phyloP scores from a whole-genome alignment of 92 coral and sea anemone genomes.

The Bergia puertoricense region DNA sequence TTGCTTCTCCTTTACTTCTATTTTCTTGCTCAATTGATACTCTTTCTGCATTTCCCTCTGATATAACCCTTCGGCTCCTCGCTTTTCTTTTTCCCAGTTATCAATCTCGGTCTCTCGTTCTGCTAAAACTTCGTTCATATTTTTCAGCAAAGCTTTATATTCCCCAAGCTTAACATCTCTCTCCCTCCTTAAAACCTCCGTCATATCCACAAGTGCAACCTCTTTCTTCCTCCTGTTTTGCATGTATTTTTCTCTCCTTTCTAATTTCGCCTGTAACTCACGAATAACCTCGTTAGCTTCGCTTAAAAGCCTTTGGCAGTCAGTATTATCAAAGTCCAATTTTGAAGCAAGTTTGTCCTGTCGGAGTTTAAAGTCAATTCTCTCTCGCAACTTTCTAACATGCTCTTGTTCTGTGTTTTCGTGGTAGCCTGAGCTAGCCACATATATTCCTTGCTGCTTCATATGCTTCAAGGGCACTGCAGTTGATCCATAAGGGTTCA shows the following conservation, averaged over 20 bases:
- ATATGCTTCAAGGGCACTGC: background rate
- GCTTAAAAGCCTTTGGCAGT: slow-evolving; percentile 38
- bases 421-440: background rate
- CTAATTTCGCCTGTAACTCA: slow-evolving; percentile 49
- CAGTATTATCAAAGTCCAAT: slow-evolving; percentile 55
- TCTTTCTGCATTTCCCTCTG: slow-evolving; percentile 48
- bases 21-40: slow-evolving; percentile 51
- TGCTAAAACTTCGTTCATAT: slow-evolving; percentile 53
- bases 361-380: slow-evolving; percentile 51
- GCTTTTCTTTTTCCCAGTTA: slow-evolving; percentile 43
- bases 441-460: background rate
- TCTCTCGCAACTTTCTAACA: slow-evolving; percentile 53
- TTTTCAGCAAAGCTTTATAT: slow-evolving; percentile 48
- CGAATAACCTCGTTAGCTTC: slow-evolving; percentile 51
- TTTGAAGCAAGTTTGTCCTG: slow-evolving; percentile 56
- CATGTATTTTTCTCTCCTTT: slow-evolving; percentile 55
- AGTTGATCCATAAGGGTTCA: background rate
- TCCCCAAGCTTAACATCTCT: slow-evolving; percentile 60
- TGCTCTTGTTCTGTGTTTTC: slow-evolving; percentile 32
- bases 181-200: slow-evolving; percentile 46
- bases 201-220: slow-evolving; percentile 40
- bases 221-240: slow-evolving; percentile 51
- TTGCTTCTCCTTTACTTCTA: slow-evolving; percentile 57
- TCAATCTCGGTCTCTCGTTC: slow-evolving; percentile 42
- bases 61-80: slow-evolving; percentile 43